Percentiles rank a stretch among this genome's conserved stretches.
Conservation (phyloP, 1,140 invertebrate species). For the Zaprionus ghesquierei region DNA sequence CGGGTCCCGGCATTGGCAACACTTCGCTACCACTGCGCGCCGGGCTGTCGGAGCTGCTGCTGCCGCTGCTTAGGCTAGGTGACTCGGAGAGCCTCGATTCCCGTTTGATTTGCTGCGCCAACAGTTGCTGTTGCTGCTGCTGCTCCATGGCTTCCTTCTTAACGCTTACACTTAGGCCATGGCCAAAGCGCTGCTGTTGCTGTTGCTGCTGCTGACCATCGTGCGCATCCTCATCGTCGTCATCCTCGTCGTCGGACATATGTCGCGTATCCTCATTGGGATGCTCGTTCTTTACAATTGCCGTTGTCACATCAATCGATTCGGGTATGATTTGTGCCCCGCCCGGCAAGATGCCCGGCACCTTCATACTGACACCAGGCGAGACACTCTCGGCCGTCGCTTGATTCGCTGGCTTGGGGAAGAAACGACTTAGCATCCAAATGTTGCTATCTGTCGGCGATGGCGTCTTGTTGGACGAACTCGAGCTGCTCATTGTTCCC, state of each 20-base stretch:
- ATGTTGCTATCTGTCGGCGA: slow-evolving; percentile 77
- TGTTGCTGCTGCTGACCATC: slow-evolving; percentile 18
- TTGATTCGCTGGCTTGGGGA: slow-evolving; percentile 66
- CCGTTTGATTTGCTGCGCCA: slow-evolving; percentile 57
- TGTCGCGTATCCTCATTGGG: slow-evolving; percentile 47
- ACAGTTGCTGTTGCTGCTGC: slow-evolving; percentile 46
- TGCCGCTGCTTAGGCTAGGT: slow-evolving; percentile 40
- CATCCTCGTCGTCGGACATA: slow-evolving; percentile 57
- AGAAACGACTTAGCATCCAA: slow-evolving; percentile 72
- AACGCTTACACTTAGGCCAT: slow-evolving; percentile 60
- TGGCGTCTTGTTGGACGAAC: slow-evolving; percentile 76
- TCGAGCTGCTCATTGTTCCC: slow-evolving; percentile 56
- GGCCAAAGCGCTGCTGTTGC: slow-evolving; percentile 54
- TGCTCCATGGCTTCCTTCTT: slow-evolving; percentile 54
- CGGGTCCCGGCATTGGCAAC: slow-evolving; percentile 54
- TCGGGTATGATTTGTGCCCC: slow-evolving; percentile 79
- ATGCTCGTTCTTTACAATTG: slow-evolving; percentile 75
- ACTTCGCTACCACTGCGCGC: slow-evolving; percentile 37
- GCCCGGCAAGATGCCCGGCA: slow-evolving; percentile 66
- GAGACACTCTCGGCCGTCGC: slow-evolving; percentile 55
- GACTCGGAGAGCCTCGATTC: slow-evolving; percentile 61
- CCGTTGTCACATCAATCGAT: slow-evolving; percentile 69
- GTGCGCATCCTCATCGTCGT: slow-evolving; percentile 43
- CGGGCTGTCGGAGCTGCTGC: slow-evolving; percentile 60
- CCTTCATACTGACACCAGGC: slow-evolving; percentile 67